These are phyloP conservation scores for Cyanoramphus novaezelandiae DNA, from an alignment of 2,113 vertebrate genomes.

Conservation along the genomic window DNA sequence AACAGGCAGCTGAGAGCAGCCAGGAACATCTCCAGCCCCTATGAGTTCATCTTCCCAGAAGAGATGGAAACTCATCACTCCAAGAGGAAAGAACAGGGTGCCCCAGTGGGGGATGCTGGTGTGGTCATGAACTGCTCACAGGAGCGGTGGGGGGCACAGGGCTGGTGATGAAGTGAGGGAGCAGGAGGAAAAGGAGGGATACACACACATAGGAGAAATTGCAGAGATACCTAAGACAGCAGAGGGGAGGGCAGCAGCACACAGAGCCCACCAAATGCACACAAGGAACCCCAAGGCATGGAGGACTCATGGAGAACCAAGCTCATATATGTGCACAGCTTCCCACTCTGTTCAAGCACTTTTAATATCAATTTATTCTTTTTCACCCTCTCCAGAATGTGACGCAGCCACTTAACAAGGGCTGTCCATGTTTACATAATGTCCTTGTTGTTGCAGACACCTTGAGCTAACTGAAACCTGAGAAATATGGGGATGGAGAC, in stretches of 20 bases:
- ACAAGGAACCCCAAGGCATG: neutral
- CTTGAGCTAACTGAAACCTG: neutral
- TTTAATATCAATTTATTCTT: neutral
- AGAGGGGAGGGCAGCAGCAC: neutral
- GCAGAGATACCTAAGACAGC: neutral
- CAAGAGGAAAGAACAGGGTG: neutral
- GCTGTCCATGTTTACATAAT: neutral
- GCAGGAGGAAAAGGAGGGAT: neutral
- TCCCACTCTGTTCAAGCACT: neutral
- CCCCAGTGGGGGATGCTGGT: neutral
- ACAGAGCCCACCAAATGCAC: neutral
- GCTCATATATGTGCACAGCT: neutral
- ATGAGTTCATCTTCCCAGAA: rapidly evolving
- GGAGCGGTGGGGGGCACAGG: neutral
- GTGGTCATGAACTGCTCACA: rapidly evolving
- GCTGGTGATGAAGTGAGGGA: rapidly evolving
- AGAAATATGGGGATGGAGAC: neutral
- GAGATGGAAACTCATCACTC: neutral
- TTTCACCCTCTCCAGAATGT: neutral
- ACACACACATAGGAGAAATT: neutral
- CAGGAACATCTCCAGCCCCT: neutral
- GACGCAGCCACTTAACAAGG: neutral
- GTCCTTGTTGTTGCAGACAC: neutral
- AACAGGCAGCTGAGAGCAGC: neutral
- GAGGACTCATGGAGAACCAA: neutral